A percentile compares a stretch with the other conserved stretches of the same genome.
Evolutionary conservation across 2,888 invertebrate genomes (phyloP).

Genomic region (Dryocosmus kuriphilus): DNA sequence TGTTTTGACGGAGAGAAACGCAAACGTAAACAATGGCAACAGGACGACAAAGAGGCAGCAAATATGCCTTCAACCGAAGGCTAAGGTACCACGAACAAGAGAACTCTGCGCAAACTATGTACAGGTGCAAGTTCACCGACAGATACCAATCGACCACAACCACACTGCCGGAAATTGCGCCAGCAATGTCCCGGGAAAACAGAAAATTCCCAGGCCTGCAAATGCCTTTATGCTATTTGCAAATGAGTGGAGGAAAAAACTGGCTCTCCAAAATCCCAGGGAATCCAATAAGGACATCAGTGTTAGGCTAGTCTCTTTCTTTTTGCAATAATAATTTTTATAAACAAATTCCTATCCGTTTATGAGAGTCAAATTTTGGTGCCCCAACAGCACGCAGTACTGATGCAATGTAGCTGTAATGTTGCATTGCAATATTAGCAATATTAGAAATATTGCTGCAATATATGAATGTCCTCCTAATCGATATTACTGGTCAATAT

Average conservation of each 20-base stretch:
- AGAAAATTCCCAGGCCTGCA: constrained; percentile 81
- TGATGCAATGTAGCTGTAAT: too few relatives aligned
- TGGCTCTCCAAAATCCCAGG: constrained; percentile 80
- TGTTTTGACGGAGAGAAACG: constrained; percentile 63
- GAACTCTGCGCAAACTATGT: constrained; percentile 55
- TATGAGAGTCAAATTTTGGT: background rate
- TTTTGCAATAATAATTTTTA: background rate
- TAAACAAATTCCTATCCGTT: background rate
- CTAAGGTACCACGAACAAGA: constrained; percentile 47
- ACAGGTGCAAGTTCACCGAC: constrained; percentile 59
- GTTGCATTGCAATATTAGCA: too few relatives aligned
- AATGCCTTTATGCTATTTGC: constrained; percentile 84
- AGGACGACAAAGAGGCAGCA: constrained; percentile 55
- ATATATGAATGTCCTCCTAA: too few relatives aligned
- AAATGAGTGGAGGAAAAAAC: constrained; percentile 81
- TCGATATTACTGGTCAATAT: too few relatives aligned
- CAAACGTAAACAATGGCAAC: constrained; percentile 45
- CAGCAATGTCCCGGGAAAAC: constrained; percentile 56
- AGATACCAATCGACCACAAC: constrained; percentile 43
- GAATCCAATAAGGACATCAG: constrained; percentile 83
- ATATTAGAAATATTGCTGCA: too few relatives aligned
- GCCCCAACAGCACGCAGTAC: too few relatives aligned
- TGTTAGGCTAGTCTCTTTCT: constrained; percentile 75
- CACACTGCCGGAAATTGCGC: background rate
- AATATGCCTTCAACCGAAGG: constrained; percentile 61